Evolutionary conservation across 2,113 vertebrate species (phyloP).

Genomic region (Odocoileus hemionus): DNA sequence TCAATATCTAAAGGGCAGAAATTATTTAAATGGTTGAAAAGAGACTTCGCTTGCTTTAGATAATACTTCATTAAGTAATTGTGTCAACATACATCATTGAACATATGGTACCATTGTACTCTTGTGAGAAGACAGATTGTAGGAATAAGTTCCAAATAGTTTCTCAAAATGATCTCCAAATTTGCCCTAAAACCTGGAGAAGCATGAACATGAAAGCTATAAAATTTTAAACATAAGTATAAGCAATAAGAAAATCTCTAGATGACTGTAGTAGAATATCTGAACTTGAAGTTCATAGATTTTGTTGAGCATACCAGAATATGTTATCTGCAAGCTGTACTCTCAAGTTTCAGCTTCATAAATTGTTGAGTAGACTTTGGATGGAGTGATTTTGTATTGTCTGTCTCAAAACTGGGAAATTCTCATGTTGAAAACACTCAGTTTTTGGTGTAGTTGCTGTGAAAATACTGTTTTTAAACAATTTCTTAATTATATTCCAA

Average conservation of each 20-base stretch:
- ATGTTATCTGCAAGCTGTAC: neutral
- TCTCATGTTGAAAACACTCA: neutral
- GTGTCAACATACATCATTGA: neutral
- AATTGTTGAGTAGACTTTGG: neutral
- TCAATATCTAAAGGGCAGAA: neutral
- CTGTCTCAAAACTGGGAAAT: neutral
- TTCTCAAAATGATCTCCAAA: slow-evolving; percentile 4
- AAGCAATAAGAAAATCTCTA: slow-evolving; percentile 3
- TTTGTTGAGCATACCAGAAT: neutral
- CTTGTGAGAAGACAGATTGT: neutral
- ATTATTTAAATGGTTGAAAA: neutral
- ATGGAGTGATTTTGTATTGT: neutral
- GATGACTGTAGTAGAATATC: neutral
- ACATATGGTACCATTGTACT: neutral
- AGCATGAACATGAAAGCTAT: neutral
- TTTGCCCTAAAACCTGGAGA: neutral
- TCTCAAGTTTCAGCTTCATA: neutral
- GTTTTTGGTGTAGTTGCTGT: neutral
- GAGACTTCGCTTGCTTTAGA: neutral
- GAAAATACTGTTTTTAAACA: neutral
- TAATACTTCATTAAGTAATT: neutral
- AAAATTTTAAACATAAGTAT: neutral
- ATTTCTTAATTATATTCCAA: neutral
- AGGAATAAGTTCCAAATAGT: neutral
- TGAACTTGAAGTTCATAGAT: neutral